Evolutionary conservation across 2,113 vertebrate genomes (phyloP), one percentile per base, ranked within the genome.

Genomic region (Oncorhynchus mykiss): DNA sequence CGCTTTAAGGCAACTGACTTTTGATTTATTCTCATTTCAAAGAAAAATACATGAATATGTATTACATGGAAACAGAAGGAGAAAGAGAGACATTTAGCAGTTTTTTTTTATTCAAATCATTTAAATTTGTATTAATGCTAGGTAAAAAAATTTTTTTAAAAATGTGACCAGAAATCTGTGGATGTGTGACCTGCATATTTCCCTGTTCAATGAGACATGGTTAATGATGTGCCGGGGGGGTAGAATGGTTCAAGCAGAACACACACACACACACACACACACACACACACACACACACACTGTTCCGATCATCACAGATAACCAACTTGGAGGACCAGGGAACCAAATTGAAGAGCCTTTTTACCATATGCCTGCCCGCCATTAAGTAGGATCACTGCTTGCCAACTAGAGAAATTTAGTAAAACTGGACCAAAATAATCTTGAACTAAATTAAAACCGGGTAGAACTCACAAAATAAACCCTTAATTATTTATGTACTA

Each of bases 261-360:
- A 62, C 59, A 24, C 86, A 18, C 51, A 54, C 48, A 49, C 51
- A 54, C 51, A 88, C 86, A n/a, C n/a, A n/a, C n/a, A 88, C 88
- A 85, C 84, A 27, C 45, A 48, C 45, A 49, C 48, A 49, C 49
- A 51, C 51, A 54, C 51, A 88, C 86, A 88, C 88, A 85, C 84
- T 89, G 88, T 90, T 89, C 89, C 70, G 84, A 92, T 92, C 88
- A 88, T 90, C 85, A 85, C 87, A 87, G 89, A 90, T 90, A 91
- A 90, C 84, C 81, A 87, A 85, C 86, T 86, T 84, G 79, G 80
- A 89, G 89, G 88, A 83, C 87, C 86, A 82, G 82, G 76, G 82
- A 45, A 86, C 87, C 88, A 88, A 86, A 88, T 90, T 90, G 87
- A 88, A 88, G 82, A 84, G 83, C 51, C 87, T 90, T 80, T 91